These are phyloP conservation scores for Eucera pruinosa DNA, from an alignment of 2,888 invertebrate genomes.

Conservation along the genomic window DNA sequence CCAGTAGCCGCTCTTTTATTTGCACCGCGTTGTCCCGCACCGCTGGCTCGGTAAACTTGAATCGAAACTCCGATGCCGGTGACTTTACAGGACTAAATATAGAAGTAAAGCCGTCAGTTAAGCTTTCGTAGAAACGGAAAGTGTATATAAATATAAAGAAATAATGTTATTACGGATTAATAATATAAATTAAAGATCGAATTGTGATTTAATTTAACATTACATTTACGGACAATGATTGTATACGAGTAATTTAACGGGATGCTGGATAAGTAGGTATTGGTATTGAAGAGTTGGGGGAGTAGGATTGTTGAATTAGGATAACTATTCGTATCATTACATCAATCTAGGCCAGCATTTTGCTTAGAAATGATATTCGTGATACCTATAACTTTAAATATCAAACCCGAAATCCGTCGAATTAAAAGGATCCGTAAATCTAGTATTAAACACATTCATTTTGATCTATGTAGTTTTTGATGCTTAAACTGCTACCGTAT, in stretches of 20 bases:
- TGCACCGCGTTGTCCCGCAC: constrained; percentile 96
- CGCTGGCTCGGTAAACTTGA: constrained; percentile 96
- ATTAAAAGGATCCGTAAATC: no score
- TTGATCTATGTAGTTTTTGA: not conserved
- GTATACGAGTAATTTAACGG: no score
- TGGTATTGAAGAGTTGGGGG: no score
- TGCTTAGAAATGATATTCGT: no score
- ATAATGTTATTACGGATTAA: not conserved
- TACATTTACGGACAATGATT: no score
- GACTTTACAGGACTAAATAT: constrained; percentile 90
- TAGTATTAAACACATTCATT: not conserved
- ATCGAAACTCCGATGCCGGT: constrained; percentile 90
- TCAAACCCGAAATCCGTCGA: no score
- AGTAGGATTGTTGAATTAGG: no score
- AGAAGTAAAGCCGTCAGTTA: constrained; percentile 69
- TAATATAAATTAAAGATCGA: no score
- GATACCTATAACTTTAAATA: no score
- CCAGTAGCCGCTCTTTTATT: constrained; percentile 98
- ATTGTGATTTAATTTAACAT: not conserved
- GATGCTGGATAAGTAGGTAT: no score
- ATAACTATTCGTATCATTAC: no score
- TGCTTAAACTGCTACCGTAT: not conserved
- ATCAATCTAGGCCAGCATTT: no score
- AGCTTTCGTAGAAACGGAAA: constrained; percentile 37
- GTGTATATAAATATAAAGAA: not conserved